Percentiles rank a stretch among this genome's conserved stretches.
phyloP scores from a whole-genome alignment of 2,797 vertebrate species.

The Gobionotothen gibberifrons region DNA sequence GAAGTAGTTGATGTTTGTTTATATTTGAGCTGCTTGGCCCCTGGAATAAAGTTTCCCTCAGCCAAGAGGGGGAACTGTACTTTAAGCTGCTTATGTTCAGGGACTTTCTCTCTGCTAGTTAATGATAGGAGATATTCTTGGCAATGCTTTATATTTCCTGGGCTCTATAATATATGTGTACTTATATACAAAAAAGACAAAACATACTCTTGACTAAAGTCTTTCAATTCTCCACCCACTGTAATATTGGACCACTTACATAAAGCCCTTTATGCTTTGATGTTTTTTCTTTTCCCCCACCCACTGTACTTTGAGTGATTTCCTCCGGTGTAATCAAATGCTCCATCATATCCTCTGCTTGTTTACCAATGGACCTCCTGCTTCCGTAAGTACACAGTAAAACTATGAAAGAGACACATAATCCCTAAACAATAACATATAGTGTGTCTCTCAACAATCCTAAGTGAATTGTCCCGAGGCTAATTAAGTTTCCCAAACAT shows the following conservation, averaged over 20 bases:
- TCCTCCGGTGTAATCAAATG: slow-evolving; percentile 67
- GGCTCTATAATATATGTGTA: slow-evolving; percentile 23
- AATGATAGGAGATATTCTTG: slow-evolving; percentile 67
- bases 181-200: slow-evolving; percentile 13
- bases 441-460: slow-evolving; percentile 22
- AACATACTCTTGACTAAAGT: slow-evolving; percentile 20
- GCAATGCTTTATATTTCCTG: slow-evolving; percentile 26
- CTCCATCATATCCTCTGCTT: slow-evolving; percentile 68
- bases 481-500: slow-evolving; percentile 19
- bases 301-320: slow-evolving; percentile 49
- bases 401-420: slow-evolving; percentile 26
- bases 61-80: slow-evolving; percentile 62
- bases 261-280: slow-evolving; percentile 34
- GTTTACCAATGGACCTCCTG: slow-evolving; percentile 70
- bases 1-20: slow-evolving; percentile 77
- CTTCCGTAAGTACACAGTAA: slow-evolving; percentile 43
- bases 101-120: slow-evolving; percentile 68
- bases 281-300: slow-evolving; percentile 44
- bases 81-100: slow-evolving; percentile 73
- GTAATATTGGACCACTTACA: not conserved
- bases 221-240: slow-evolving; percentile 24
- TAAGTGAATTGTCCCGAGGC: not conserved
- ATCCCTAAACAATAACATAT: slow-evolving; percentile 52
- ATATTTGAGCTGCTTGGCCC: slow-evolving; percentile 71
- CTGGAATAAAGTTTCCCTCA: slow-evolving; percentile 63